Evolutionary conservation across 2,797 vertebrate genomes (phyloP).

Genomic region (Coilia nasus): DNA sequence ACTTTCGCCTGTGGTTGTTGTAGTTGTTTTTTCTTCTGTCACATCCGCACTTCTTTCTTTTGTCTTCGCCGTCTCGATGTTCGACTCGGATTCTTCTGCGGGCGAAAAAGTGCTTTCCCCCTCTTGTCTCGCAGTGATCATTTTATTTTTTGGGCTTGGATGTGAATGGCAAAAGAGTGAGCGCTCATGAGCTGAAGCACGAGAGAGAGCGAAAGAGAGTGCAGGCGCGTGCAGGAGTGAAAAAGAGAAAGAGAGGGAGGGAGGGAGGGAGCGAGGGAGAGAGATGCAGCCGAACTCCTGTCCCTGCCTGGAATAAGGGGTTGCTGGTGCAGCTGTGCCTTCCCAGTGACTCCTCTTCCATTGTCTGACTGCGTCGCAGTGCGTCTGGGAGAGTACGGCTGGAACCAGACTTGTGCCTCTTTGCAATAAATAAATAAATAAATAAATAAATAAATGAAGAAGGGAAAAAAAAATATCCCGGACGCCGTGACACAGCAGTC

Average conservation of each 20-base stretch:
- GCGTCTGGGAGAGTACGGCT: constrained; percentile 73
- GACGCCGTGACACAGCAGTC: constrained; percentile 82
- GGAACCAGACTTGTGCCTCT: constrained; percentile 77
- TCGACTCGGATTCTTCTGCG: constrained; percentile 20
- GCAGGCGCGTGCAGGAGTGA: no score
- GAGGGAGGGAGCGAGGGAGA: constrained; percentile 15
- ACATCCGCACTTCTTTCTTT: constrained; percentile 25
- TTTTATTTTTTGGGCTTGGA: constrained; percentile 2
- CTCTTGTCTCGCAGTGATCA: not conserved
- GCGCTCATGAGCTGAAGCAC: not conserved
- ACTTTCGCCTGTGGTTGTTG: constrained; percentile 34
- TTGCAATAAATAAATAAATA: constrained; percentile 41
- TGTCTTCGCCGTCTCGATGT: not conserved
- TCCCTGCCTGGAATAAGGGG: constrained; percentile 31
- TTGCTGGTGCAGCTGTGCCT: constrained; percentile 60
- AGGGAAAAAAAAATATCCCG: constrained; percentile 46
- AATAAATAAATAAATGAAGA: constrained; percentile 63
- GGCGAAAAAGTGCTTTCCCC: constrained; percentile 35
- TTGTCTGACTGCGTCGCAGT: constrained; percentile 78
- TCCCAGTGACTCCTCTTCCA: constrained; percentile 65
- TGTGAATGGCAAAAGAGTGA: constrained; percentile 3
- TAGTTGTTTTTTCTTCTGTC: constrained; percentile 3
- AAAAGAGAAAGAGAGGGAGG: not conserved
- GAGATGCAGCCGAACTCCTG: constrained; percentile 50
- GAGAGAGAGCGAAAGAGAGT: constrained; percentile 18